These are phyloP conservation scores for Caenorhabditis briggsae DNA, from an alignment of 1,140 invertebrate species.

Conservation along the genomic window DNA sequence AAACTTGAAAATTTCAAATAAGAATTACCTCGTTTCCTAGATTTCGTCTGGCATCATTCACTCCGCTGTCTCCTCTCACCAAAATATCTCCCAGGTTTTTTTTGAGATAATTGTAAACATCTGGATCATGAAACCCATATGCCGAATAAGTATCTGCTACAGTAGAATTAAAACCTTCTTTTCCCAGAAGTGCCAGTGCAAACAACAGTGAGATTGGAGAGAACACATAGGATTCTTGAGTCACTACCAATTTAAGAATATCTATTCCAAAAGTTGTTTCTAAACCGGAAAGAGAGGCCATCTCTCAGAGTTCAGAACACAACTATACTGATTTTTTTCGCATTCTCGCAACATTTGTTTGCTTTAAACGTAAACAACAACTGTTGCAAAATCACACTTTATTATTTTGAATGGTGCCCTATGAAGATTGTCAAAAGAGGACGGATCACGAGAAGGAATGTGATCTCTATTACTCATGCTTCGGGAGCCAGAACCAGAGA, in stretches of 20 bases:
- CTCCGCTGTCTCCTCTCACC: background rate
- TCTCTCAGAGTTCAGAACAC: slow-evolving; percentile 23
- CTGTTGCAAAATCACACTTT: background rate
- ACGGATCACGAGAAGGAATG: background rate
- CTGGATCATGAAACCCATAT: background rate
- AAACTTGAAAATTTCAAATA: too few relatives aligned
- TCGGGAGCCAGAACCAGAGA: background rate
- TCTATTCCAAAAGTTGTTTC: slow-evolving; percentile 16
- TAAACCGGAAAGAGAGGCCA: background rate
- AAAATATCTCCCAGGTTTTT: background rate
- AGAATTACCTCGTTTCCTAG: background rate
- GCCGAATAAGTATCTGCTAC: background rate
- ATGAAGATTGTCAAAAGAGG: background rate
- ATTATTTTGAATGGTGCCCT: background rate
- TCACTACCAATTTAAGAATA: background rate
- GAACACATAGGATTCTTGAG: background rate
- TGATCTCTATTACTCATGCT: slow-evolving; percentile 19
- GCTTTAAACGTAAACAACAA: background rate
- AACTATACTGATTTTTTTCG: background rate
- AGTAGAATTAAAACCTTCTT: background rate
- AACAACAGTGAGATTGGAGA: background rate
- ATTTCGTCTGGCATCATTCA: slow-evolving; percentile 9
- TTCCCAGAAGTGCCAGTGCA: background rate
- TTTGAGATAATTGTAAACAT: background rate
- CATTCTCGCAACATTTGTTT: background rate